Conservation (phyloP, 2,888 invertebrate species). For the Eristalis pertinax region DNA sequence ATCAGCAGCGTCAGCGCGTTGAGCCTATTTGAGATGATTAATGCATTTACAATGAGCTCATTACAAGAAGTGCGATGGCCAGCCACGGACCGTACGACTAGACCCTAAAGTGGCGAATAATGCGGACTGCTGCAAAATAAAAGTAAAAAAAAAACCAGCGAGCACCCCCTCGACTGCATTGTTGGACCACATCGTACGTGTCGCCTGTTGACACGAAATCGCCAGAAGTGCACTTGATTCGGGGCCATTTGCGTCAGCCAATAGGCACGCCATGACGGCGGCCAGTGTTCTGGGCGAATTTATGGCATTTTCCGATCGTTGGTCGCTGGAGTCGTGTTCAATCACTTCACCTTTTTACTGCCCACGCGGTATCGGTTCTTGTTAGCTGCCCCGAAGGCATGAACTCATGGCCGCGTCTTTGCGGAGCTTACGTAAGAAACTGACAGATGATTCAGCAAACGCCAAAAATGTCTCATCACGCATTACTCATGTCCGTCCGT, state of each 20-base stretch:
- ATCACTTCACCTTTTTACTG: conserved; percentile 2
- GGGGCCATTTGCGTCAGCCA: neutral
- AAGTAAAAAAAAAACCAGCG: conserved; percentile 36
- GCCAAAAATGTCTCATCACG: neutral
- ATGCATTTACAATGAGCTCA: conserved; percentile 72
- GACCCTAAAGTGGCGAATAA: conserved; percentile 67
- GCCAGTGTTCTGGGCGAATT: neutral
- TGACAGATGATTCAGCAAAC: neutral
- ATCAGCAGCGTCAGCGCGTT: conserved; percentile 66
- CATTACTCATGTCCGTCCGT: neutral
- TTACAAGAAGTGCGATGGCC: conserved; percentile 69
- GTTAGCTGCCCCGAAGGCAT: neutral
- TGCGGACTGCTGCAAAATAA: conserved; percentile 59
- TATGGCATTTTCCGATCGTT: neutral
- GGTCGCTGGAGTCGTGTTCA: neutral
- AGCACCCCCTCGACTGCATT: conserved; percentile 32
- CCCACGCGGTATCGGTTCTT: neutral
- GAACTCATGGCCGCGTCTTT: neutral
- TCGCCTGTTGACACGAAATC: conserved; percentile 26
- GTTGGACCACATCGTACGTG: conserved; percentile 5
- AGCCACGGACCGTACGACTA: conserved; percentile 35
- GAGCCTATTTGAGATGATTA: conserved; percentile 71
- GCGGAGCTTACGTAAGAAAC: neutral
- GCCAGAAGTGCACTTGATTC: neutral
- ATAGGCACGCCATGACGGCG: neutral